Percentiles rank a stretch among this genome's conserved stretches.
These are phyloP conservation scores for Percina caprodes DNA, from an alignment of 2,113 vertebrate genomes.

Conservation along the genomic window DNA sequence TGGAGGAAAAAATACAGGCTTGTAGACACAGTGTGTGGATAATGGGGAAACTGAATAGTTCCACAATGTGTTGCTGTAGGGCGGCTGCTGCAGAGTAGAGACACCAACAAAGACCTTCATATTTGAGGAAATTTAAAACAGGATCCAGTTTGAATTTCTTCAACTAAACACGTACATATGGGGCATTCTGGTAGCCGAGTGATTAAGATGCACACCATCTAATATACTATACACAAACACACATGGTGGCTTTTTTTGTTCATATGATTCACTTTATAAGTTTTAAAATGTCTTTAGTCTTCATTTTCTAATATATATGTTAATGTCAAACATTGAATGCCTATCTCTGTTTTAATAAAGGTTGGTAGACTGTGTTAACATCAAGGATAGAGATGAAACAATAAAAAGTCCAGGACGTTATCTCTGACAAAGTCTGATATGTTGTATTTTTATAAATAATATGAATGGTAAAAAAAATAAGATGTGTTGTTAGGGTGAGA, in stretches of 20 bases:
- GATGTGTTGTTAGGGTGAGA: not conserved
- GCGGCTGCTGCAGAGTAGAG: conserved; percentile 28
- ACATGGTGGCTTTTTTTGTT: not conserved
- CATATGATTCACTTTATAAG: not conserved
- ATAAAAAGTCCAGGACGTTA: not conserved
- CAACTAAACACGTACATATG: not conserved
- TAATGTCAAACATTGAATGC: not conserved
- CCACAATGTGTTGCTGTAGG: conserved; percentile 36
- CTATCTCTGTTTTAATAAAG: conserved; percentile 14
- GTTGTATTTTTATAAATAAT: not conserved
- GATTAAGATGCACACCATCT: not conserved
- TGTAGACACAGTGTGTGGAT: conserved; percentile 50
- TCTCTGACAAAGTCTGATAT: not conserved
- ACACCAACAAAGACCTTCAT: conserved; percentile 20
- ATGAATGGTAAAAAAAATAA: not conserved
- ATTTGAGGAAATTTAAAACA: conserved; percentile 7
- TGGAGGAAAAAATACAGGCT: conserved; percentile 43
- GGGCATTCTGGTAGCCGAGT: not conserved
- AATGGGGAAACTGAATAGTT: conserved; percentile 53
- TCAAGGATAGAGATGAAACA: not conserved
- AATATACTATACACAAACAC: not conserved
- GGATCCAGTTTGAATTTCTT: not conserved
- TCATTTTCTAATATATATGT: not conserved
- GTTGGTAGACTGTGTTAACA: not conserved
- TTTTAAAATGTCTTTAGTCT: conserved; percentile 1